These are phyloP conservation scores for Drosophila monieri DNA, from an alignment of 2,888 invertebrate species.

Conservation along the genomic window DNA sequence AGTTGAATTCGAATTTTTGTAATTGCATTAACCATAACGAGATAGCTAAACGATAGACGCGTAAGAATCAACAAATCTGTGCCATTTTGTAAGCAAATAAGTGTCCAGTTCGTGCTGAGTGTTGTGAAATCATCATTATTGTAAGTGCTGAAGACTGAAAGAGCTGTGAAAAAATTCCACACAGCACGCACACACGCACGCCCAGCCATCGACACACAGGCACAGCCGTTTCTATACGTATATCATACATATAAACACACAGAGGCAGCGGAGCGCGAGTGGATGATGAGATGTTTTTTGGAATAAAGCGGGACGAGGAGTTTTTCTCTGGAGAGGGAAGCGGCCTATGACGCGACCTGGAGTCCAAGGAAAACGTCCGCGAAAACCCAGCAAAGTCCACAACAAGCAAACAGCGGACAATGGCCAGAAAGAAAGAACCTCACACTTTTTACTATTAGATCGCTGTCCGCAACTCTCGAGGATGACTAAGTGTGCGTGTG, in stretches of 20 bases:
- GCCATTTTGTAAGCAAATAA: conserved; percentile 72
- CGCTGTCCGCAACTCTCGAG: conserved; percentile 53
- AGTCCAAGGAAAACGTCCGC: conserved; percentile 8
- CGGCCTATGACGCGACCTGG: conserved; percentile 37
- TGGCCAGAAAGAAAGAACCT: conserved; percentile 33
- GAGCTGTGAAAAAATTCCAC: conserved; percentile 79
- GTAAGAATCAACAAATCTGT: conserved; percentile 69
- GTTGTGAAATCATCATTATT: conserved; percentile 63
- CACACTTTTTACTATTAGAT: conserved; percentile 49
- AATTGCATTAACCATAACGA: conserved; percentile 70
- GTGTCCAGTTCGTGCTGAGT: conserved; percentile 67
- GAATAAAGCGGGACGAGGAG: conserved; percentile 54
- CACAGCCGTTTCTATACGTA: conserved; percentile 50
- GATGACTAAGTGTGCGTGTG: conserved; percentile 68
- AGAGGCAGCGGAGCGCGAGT: conserved; percentile 54
- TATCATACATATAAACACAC: conserved; percentile 32
- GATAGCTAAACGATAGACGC: conserved; percentile 61
- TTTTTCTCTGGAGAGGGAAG: conserved; percentile 17
- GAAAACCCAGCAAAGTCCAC: conserved; percentile 36
- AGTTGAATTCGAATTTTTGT: conserved; percentile 58
- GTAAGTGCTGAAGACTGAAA: conserved; percentile 74
- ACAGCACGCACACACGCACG: conserved; percentile 54
- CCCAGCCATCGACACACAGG: conserved; percentile 37
- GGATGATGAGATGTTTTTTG: conserved; percentile 74
- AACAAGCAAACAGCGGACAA: conserved; percentile 41